A percentile compares a stretch with the other conserved stretches of the same genome.
Conservation (phyloP, 2,797 vertebrate species). For the Premnoplex brunnescens region DNA sequence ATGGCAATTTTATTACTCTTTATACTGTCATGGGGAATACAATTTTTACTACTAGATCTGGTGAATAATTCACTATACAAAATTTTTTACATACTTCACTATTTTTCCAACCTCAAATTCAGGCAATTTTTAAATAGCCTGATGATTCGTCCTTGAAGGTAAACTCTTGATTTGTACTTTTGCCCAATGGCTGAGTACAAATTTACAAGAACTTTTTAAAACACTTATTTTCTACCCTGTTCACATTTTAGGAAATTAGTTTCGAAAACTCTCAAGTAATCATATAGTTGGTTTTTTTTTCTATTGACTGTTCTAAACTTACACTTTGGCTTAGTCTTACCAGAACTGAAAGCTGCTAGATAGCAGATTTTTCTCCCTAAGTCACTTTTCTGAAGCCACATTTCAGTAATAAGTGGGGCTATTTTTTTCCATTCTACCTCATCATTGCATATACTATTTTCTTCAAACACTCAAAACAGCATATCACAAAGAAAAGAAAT, state of each 20-base stretch:
- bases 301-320: not conserved
- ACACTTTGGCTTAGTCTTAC: not conserved
- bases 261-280: not conserved
- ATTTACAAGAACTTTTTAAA: not conserved
- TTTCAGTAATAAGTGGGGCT: not conserved
- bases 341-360: not conserved
- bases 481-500: not conserved
- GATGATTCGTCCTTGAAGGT: not conserved
- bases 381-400: not conserved
- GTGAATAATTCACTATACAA: not conserved
- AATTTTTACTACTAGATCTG: not conserved
- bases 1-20: not conserved
- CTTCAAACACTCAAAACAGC: not conserved
- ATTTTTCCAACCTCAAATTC: not conserved
- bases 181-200: not conserved
- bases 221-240: not conserved
- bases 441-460: not conserved
- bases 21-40: not conserved
- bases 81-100: not conserved
- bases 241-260: not conserved
- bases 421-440: not conserved
- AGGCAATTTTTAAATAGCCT: not conserved
- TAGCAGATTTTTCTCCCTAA: not conserved
- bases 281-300: accelerated
- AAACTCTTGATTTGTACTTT: not conserved